Conservation (phyloP, 2,888 invertebrate genomes). For the Ceriagrion tenellum region DNA sequence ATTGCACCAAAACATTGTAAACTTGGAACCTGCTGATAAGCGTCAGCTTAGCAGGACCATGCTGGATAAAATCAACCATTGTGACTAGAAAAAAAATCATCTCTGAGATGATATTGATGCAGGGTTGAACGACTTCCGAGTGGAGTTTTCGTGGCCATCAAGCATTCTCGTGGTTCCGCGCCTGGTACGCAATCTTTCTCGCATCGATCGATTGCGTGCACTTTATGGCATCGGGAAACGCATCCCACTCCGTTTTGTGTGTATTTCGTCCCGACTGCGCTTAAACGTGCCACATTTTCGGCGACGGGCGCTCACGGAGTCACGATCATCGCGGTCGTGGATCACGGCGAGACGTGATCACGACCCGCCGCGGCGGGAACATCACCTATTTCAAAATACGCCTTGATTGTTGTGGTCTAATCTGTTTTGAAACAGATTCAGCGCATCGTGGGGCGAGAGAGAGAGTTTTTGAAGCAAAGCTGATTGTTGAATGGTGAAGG, state of each 20-base stretch:
- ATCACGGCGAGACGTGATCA: too few relatives aligned
- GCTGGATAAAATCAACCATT: too few relatives aligned
- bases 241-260: background rate
- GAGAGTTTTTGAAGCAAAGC: too few relatives aligned
- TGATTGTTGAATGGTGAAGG: too few relatives aligned
- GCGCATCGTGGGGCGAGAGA: background rate
- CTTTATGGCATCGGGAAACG: background rate
- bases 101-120: too few relatives aligned
- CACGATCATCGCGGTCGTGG: background rate
- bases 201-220: background rate
- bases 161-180: background rate
- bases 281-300: background rate
- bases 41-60: too few relatives aligned
- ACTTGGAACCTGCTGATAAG: too few relatives aligned
- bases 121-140: background rate
- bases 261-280: background rate
- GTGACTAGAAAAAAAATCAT: too few relatives aligned
- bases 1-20: too few relatives aligned
- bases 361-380: too few relatives aligned
- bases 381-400: too few relatives aligned
- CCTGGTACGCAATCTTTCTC: background rate
- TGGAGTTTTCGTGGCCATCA: background rate
- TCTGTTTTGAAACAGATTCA: background rate
- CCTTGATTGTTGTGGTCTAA: too few relatives aligned
- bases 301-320: background rate